Conservation (phyloP, 1,140 invertebrate species). For the Papilio aristodemus region DNA sequence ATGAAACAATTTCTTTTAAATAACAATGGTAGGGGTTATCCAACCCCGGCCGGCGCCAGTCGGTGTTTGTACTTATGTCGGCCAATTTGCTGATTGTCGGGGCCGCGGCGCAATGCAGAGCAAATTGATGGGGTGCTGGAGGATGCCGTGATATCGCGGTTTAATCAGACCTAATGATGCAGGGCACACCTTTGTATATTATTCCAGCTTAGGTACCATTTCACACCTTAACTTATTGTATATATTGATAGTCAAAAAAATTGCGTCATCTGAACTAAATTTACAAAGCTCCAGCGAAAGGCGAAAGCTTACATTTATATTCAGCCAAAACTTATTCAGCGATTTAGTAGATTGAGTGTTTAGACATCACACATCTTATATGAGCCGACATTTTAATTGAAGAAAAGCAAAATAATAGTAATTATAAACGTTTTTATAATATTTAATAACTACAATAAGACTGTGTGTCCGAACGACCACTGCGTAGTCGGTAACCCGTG, state of each 20-base stretch:
- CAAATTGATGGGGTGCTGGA: constrained; percentile 35
- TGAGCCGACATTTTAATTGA: too few species aligned
- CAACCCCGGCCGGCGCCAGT: constrained; percentile 34
- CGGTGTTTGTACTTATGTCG: constrained; percentile 44
- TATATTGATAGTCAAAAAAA: too few species aligned
- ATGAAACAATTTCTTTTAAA: neutral
- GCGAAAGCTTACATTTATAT: too few species aligned
- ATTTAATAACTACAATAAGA: neutral
- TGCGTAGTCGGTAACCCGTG: constrained; percentile 33
- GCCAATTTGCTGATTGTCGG: constrained; percentile 52
- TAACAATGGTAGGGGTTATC: constrained; percentile 29
- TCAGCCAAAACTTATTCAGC: too few species aligned
- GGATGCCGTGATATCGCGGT: constrained; percentile 37
- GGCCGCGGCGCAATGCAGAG: constrained; percentile 22
- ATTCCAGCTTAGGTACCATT: neutral
- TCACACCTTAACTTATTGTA: neutral
- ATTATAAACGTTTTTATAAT: neutral
- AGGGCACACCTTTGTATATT: constrained; percentile 11
- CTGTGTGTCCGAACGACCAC: neutral
- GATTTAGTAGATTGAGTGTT: too few species aligned
- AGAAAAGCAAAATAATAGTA: too few species aligned
- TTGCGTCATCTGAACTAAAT: too few species aligned
- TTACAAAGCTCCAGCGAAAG: too few species aligned
- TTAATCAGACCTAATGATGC: constrained; percentile 43
- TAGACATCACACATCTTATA: too few species aligned